phyloP scores from a whole-genome alignment of 2,113 vertebrate species.

The Cavia porcellus region DNA sequence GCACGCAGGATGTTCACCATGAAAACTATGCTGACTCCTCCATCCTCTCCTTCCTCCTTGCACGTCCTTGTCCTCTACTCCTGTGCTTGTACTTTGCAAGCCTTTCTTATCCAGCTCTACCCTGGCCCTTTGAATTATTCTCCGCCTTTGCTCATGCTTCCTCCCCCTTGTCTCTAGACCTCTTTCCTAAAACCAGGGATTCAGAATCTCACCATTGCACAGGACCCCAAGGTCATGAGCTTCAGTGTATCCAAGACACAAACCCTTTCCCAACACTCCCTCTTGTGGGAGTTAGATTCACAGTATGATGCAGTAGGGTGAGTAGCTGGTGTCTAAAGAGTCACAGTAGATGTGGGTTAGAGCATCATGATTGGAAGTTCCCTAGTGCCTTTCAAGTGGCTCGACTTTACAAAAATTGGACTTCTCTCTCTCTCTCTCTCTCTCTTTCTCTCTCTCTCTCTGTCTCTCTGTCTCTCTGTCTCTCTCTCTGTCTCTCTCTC shows the following conservation, averaged over 20 bases:
- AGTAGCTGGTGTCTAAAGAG: not conserved
- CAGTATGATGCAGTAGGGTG: not conserved
- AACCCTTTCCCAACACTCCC: not conserved
- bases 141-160: not conserved
- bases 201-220: not conserved
- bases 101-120: not conserved
- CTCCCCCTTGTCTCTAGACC: not conserved
- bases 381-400: not conserved
- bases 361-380: not conserved
- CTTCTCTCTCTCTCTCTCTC: too few relatives aligned
- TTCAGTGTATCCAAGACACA: not conserved
- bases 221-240: not conserved
- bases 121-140: not conserved
- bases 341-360: not conserved
- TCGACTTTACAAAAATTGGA: not conserved
- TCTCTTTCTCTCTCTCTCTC: too few relatives aligned
- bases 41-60: accelerated
- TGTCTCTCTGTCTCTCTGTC: too few relatives aligned
- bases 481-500: too few relatives aligned
- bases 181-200: not conserved
- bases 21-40: not conserved
- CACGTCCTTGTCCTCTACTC: not conserved
- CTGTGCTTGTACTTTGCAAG: not conserved
- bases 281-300: not conserved
- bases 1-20: accelerated